phyloP scores from a whole-genome alignment of 2,797 vertebrate species.

The Pangasius krempfi region DNA sequence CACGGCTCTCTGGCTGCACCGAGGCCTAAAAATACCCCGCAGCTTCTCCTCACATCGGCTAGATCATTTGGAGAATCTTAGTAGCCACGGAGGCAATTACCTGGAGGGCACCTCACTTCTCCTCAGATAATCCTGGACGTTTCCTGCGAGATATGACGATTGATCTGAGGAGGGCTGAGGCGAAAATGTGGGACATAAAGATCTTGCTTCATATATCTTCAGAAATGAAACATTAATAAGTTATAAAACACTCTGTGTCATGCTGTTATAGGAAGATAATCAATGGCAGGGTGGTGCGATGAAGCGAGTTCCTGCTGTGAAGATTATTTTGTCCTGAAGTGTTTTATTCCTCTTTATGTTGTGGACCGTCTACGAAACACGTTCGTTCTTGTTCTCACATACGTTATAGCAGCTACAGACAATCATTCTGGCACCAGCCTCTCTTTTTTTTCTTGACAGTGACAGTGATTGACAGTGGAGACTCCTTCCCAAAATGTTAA shows the following conservation, averaged over 20 bases:
- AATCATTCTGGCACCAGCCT: not conserved
- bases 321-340: not conserved
- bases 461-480: not conserved
- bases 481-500: not conserved
- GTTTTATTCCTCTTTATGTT: no score
- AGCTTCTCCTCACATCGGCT: not conserved
- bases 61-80: constrained; percentile 37
- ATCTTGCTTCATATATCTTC: not conserved
- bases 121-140: constrained; percentile 31
- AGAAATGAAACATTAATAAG: not conserved
- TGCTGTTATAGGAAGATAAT: not conserved
- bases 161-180: constrained; percentile 20
- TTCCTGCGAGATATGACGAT: constrained; percentile 34
- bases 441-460: not conserved
- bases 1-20: not conserved
- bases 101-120: constrained; percentile 31
- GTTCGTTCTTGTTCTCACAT: not conserved
- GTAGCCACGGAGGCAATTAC: constrained; percentile 47
- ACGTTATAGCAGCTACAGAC: not conserved
- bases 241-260: not conserved
- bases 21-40: constrained; percentile 40
- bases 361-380: no score
- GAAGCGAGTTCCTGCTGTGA: not conserved
- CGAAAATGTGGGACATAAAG: not conserved
- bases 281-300: no score